Conservation (phyloP, 2,888 invertebrate genomes). For the Tiphia femorata region DNA sequence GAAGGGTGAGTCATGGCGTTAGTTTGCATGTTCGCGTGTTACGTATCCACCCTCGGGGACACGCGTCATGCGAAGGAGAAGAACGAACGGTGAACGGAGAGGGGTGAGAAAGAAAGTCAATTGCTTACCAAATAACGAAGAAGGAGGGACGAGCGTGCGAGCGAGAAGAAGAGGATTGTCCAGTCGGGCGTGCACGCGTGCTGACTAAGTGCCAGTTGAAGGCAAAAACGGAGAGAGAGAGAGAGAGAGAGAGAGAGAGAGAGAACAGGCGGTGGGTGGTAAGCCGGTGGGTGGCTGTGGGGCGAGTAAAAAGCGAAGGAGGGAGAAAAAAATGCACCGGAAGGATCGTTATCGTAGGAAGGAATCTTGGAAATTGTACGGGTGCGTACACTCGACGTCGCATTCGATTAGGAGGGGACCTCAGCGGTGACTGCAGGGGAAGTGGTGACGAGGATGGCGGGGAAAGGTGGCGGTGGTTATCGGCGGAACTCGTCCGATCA, state of each 20-base stretch:
- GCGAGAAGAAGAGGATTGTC: not conserved
- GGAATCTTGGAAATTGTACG: slow-evolving; percentile 5
- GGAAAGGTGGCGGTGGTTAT: slow-evolving; percentile 2
- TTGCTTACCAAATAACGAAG: no score
- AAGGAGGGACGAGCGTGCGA: slow-evolving; percentile 2
- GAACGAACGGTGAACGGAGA: not conserved
- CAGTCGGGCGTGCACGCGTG: slow-evolving; percentile 8
- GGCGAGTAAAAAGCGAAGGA: no score
- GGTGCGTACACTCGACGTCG: not conserved
- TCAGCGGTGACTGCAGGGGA: not conserved
- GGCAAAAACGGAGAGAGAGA: not conserved
- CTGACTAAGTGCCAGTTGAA: slow-evolving; percentile 30
- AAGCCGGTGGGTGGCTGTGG: no score
- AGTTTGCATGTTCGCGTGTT: slow-evolving; percentile 50
- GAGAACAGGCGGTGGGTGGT: no score
- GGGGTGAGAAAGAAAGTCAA: slow-evolving; percentile 8
- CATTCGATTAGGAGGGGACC: slow-evolving; percentile 8
- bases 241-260: not conserved
- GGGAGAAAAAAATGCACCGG: no score
- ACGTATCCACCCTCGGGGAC: slow-evolving; percentile 35
- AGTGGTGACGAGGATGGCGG: not conserved
- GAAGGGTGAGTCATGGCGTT: slow-evolving; percentile 46
- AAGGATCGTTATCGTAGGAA: slow-evolving; percentile 12
- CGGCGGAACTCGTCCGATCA: slow-evolving; percentile 19
- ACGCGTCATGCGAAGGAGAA: slow-evolving; percentile 41